Conservation (phyloP, 2,797 vertebrate genomes). For the Sciurus vulgaris region DNA sequence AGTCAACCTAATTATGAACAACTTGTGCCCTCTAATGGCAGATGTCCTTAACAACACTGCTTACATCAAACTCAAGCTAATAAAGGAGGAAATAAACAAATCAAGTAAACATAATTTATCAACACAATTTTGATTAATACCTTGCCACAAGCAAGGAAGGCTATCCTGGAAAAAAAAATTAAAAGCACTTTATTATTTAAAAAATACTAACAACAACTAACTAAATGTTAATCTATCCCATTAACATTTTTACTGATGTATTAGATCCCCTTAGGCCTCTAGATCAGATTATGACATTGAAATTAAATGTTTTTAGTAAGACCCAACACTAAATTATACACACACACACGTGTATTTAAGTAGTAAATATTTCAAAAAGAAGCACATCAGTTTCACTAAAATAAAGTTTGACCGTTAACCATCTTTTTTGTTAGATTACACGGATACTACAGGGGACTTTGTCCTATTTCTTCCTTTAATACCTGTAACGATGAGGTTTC, state of each 20-base stretch:
- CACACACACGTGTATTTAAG: background rate
- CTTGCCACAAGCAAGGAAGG: background rate
- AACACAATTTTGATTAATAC: background rate
- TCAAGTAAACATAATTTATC: conserved; percentile 55
- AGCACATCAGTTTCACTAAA: background rate
- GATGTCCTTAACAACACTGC: conserved; percentile 47
- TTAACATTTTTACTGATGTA: background rate
- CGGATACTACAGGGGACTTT: background rate
- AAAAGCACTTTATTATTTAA: background rate
- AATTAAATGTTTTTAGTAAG: conserved; percentile 24
- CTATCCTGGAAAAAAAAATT: background rate
- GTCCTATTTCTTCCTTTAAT: conserved; percentile 57
- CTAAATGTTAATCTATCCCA: background rate
- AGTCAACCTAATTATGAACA: background rate
- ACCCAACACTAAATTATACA: background rate
- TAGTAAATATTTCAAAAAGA: background rate
- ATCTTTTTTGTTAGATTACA: conserved; percentile 42
- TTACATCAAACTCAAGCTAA: background rate
- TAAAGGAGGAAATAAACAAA: conserved; percentile 10
- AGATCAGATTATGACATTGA: conserved; percentile 10
- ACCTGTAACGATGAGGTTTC: conserved; percentile 92
- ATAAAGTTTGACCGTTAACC: background rate
- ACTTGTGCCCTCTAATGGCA: conserved; percentile 85
- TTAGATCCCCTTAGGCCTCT: background rate
- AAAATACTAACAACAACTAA: background rate